Base-by-base conservation (phyloP, 1,140 invertebrate species). In the Venturia canescens region DNA sequence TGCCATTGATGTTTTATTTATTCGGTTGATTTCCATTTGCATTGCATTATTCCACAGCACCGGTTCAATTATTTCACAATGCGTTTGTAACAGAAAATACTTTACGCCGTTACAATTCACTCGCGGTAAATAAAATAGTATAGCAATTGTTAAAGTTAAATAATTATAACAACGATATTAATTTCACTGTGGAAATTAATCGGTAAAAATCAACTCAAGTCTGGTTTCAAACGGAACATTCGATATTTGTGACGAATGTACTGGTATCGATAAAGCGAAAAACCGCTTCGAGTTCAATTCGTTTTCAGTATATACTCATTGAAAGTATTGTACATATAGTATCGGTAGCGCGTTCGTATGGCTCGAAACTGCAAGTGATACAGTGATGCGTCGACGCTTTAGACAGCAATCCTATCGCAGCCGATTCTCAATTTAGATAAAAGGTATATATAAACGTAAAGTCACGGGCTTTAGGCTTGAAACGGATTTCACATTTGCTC, bases 391-490 rank as follows among this genome's bases (percentile, higher is more conserved):
- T 69, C 27, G 29, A 69, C 31, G 66, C 66, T 69, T 31, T 31
- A 9, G 16, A 31, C 60, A 69, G 16, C 66, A 69, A 69, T 63
- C 60, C 60, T 63, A 63, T 63, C 60, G 27, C 23, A 63, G 23
- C 60, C 23, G 60, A 69, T 69, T 69, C 29, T 4, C 27, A 29
- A 69, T 69, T 69, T 69, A 69, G 66, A 69, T 31, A 69, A 69
- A 69, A 16, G 27, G 29, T 18, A 27, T 18, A 31, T 69, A 31
- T 29, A 18, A 63, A 26, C 23, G 60, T 26, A 63, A 63, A 63
- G 60, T 63, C 60, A 63, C 27, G 60, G 9, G 13, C 60, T 69
- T 69, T 31, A 29, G 66, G 13, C 29, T 63, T n/a, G 31, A 69
- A 69, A 69, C 31, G 66, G 29, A 69, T 69, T 69, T 69, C 29